Base-by-base conservation (phyloP, 2,113 vertebrate genomes). In the Sinocyclocheilus anophthalmus region DNA sequence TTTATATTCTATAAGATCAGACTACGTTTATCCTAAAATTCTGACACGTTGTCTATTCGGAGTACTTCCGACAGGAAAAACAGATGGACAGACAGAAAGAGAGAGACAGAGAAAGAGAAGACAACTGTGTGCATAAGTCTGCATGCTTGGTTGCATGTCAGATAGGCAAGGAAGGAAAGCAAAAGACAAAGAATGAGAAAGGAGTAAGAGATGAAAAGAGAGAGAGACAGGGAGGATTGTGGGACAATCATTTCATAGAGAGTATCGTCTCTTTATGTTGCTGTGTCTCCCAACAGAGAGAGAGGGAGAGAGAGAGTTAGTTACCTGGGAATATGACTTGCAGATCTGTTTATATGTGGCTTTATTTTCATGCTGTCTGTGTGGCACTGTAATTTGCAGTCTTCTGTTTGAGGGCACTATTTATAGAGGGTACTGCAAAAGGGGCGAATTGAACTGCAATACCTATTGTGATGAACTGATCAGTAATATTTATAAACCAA, bases 61-160 rank as follows among this genome's bases (percentile, higher is more conserved):
- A 63, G 85, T 42, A 80, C 79, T 76, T 85, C 61, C 37, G 59
- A 80, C 84, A 86, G 84, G 57, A 45, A 9, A 45, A 11, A 83
- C 18, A 65, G 48, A 78, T 7, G 70, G n/a, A 80, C 20, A 80
- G 65, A 48, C n/a, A 78, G 26, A 48, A 14, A 61, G 65, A 82
- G 83, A 61, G 45, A 67, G 57, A 81, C 69, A 42, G 30, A 69
- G 86, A 72, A 48, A 73, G 50, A 80, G 75, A 81, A 76, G 39
- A 87, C 70, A 78, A 80, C 50, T 55, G 80, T 87, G 87, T 83
- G 89, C 84, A 81, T 87, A 82, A 78, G 85, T 81, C 48, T 81
- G 85, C 88, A 91, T 89, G 92, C 92, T 91, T 93, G 87, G 80
- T 87, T 94, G 91, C 85, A 79, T 76, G 73, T 87, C 77, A 86